These are phyloP conservation scores for Hermaeophaga mercurialis DNA, from an alignment of 2,888 invertebrate species.

Conservation along the genomic window DNA sequence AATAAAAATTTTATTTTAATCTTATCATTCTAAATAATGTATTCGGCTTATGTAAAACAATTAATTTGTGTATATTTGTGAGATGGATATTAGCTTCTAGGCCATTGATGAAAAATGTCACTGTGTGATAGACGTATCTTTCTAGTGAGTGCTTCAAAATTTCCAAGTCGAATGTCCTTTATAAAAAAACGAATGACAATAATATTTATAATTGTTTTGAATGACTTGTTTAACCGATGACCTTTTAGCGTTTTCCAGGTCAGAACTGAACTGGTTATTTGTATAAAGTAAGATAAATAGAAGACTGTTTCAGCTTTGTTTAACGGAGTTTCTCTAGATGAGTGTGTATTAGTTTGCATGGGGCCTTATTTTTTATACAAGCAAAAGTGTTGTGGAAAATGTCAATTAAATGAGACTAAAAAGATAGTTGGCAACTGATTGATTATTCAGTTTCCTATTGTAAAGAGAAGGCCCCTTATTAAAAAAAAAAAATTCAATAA, in stretches of 20 bases:
- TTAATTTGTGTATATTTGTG: not conserved
- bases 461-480: constrained; percentile 9
- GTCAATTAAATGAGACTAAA: constrained; percentile 27
- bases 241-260: constrained; percentile 14
- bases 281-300: constrained; percentile 3
- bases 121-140: constrained; percentile 4
- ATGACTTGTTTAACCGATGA: constrained; percentile 31
- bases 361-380: constrained; percentile 14
- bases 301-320: constrained; percentile 7
- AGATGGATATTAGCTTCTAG: not conserved
- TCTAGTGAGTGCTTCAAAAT: not conserved
- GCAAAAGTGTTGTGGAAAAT: not conserved
- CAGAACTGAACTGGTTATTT: constrained; percentile 16
- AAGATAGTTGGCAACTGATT: not conserved
- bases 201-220: constrained; percentile 24
- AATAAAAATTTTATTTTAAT: no score
- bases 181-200: constrained; percentile 19
- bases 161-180: constrained; percentile 1
- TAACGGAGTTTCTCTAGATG: not conserved
- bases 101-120: not conserved
- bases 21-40: no score
- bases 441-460: not conserved
- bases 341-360: not conserved
- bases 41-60: constrained; percentile 1
- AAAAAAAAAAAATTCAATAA: no score